phyloP scores from a whole-genome alignment of 2,113 vertebrate species.

The Mugil cephalus region DNA sequence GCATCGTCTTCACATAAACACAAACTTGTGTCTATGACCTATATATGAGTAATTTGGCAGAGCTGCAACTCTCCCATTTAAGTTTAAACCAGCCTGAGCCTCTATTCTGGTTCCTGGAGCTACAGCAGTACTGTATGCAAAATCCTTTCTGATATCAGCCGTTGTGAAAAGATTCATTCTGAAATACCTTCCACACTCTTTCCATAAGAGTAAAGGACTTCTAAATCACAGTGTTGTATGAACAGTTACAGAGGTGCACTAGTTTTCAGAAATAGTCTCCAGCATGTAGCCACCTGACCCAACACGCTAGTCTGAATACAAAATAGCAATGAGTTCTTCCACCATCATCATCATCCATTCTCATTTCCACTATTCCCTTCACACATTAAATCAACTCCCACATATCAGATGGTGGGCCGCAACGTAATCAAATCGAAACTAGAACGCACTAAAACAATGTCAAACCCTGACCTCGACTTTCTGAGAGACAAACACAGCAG shows the following conservation, averaged over 20 bases:
- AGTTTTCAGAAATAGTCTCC: neutral
- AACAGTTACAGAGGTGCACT: neutral
- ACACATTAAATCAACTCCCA: neutral
- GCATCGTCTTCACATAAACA: slow-evolving; percentile 44
- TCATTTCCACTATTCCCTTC: neutral
- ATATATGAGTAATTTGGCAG: slow-evolving; percentile 58
- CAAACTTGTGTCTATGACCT: slow-evolving; percentile 56
- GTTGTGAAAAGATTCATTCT: slow-evolving; percentile 19
- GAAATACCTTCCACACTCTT: too few species aligned
- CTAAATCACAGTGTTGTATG: neutral
- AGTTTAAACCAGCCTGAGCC: slow-evolving; percentile 45
- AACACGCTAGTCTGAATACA: neutral
- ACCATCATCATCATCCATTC: too few species aligned
- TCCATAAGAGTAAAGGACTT: neutral
- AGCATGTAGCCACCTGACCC: neutral
- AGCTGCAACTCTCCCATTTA: slow-evolving; percentile 48
- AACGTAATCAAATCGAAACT: too few species aligned
- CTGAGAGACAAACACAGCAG: neutral
- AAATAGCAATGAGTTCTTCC: neutral
- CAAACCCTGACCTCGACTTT: neutral
- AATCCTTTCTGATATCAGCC: slow-evolving; percentile 24
- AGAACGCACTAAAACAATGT: too few species aligned
- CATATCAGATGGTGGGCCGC: too few species aligned
- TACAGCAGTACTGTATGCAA: slow-evolving; percentile 28
- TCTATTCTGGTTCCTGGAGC: slow-evolving; percentile 37